A percentile compares a stretch with the other conserved stretches of the same genome.
Evolutionary conservation across 2,797 vertebrate genomes (phyloP).

Genomic region (Sparidentex hasta): DNA sequence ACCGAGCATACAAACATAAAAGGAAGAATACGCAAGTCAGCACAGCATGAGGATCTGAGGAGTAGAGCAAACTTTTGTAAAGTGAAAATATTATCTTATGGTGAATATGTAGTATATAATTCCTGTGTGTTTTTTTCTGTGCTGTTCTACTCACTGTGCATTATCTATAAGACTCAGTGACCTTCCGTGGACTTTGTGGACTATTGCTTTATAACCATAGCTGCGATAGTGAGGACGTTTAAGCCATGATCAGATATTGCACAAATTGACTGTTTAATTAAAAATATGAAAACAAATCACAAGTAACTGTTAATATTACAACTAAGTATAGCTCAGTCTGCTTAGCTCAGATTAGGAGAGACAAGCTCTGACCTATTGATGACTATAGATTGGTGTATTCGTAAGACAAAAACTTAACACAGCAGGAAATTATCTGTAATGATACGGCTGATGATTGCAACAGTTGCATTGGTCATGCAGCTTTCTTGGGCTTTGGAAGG

Average conservation of each 20-base stretch:
- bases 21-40: not conserved
- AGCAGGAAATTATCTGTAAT: constrained; percentile 9
- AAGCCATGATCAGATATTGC: not conserved
- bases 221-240: not conserved
- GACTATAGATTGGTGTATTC: not conserved
- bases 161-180: not conserved
- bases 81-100: not conserved
- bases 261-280: not conserved
- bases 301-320: not conserved
- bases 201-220: constrained; percentile 16
- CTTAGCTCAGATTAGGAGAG: not conserved
- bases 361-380: constrained; percentile 21
- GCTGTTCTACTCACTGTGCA: not conserved
- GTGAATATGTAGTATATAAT: not conserved
- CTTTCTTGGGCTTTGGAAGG: constrained; percentile 7
- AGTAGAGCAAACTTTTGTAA: not conserved
- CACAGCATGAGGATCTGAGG: no score
- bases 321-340: not conserved
- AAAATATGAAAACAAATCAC: not conserved
- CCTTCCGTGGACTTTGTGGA: not conserved
- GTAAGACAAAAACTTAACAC: constrained; percentile 3
- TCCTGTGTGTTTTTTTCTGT: not conserved
- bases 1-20: not conserved
- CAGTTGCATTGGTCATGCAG: constrained; percentile 36
- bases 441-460: constrained; percentile 44